phyloP scores from a whole-genome alignment of 2,797 vertebrate species.

The Pelochelys cantorii region DNA sequence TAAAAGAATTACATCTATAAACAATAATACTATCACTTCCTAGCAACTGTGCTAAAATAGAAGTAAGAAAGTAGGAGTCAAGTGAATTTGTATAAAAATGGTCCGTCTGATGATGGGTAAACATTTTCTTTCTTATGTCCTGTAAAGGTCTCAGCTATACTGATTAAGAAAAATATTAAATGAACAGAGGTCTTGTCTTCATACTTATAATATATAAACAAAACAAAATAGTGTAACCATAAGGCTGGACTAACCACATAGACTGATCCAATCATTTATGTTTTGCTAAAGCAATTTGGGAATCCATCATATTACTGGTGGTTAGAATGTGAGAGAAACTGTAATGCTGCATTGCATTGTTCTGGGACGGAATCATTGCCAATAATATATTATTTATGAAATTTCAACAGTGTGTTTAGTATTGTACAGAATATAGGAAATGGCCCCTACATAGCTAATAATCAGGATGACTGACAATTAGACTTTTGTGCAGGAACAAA shows the following conservation, averaged over 20 bases:
- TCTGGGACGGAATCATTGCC: accelerated
- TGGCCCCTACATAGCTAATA: not conserved
- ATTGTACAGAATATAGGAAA: not conserved
- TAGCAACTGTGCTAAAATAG: not conserved
- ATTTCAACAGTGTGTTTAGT: not conserved
- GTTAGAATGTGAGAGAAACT: not conserved
- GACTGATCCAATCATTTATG: not conserved
- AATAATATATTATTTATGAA: not conserved
- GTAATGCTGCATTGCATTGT: not conserved
- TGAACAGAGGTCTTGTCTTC: not conserved
- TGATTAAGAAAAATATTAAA: not conserved
- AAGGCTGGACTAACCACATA: not conserved
- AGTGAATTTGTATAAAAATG: not conserved
- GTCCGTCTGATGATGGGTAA: not conserved
- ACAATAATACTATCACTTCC: too few species aligned
- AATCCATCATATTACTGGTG: not conserved
- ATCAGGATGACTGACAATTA: not conserved
- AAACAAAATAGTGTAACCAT: not conserved
- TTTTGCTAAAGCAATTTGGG: not conserved
- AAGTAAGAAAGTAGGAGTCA: not conserved
- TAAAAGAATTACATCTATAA: not conserved
- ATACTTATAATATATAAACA: not conserved
- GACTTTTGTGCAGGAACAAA: too few species aligned
- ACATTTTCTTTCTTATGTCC: not conserved
- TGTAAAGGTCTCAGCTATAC: not conserved